These are phyloP conservation scores for Solen grandis DNA, from an alignment of 1,140 invertebrate genomes.

Conservation along the genomic window DNA sequence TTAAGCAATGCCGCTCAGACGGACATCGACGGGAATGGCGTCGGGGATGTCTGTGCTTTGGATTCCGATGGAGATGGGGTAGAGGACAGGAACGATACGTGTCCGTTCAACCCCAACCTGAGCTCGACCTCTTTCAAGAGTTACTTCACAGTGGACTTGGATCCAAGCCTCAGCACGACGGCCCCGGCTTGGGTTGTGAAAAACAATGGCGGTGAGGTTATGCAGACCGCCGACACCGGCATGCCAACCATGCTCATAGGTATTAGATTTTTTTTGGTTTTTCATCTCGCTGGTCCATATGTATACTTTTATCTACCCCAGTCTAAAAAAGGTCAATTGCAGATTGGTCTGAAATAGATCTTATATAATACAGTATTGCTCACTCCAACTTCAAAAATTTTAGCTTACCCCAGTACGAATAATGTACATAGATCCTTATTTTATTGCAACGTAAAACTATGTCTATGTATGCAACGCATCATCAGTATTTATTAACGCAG, in stretches of 20 bases:
- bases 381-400: no score
- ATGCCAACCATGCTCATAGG: conserved; percentile 59
- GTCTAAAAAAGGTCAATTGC: no score
- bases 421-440: no score
- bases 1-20: conserved; percentile 79
- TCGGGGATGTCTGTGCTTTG: conserved; percentile 64
- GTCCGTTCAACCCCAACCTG: conserved; percentile 52
- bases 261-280: not conserved
- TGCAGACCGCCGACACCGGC: conserved; percentile 37
- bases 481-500: no score
- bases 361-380: no score
- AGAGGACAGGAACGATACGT: conserved; percentile 57
- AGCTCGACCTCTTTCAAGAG: conserved; percentile 36
- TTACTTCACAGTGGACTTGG: conserved; percentile 54
- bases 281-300: not conserved
- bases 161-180: conserved; percentile 20
- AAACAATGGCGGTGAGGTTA: conserved; percentile 53
- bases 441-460: no score
- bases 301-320: no score
- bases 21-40: conserved; percentile 41
- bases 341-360: no score
- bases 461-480: no score
- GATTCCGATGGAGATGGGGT: conserved; percentile 63
- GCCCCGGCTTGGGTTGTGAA: conserved; percentile 36
- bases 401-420: no score